A percentile compares a stretch with the other conserved stretches of the same genome.
Evolutionary conservation across 2,888 invertebrate genomes (phyloP).

Genomic region (Stenodera caucasica): DNA sequence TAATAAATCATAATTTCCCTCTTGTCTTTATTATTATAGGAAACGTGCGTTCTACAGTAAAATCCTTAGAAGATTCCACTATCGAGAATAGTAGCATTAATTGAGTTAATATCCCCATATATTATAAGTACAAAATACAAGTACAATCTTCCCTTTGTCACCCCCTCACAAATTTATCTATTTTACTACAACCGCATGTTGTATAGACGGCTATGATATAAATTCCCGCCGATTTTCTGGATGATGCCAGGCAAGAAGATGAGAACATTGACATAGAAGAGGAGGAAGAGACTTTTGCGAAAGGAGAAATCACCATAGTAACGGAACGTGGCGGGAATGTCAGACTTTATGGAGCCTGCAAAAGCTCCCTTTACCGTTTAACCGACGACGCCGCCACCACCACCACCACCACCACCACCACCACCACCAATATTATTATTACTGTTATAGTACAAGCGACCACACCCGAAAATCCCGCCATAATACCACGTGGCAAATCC

Average conservation of each 20-base stretch:
- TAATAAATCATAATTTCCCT: background rate
- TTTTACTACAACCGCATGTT: background rate
- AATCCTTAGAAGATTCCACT: background rate
- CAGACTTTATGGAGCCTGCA: slow-evolving; percentile 43
- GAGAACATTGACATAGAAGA: background rate
- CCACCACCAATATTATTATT: background rate
- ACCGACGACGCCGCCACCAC: background rate
- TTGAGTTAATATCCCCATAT: slow-evolving; percentile 16
- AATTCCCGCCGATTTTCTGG: slow-evolving; percentile 9
- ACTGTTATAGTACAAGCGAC: slow-evolving; percentile 8
- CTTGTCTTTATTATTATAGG: too few relatives aligned
- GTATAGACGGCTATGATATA: background rate
- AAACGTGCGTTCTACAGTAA: background rate
- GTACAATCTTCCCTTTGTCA: slow-evolving; percentile 6
- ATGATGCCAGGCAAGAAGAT: slow-evolving; percentile 13
- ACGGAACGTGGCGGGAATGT: slow-evolving; percentile 46
- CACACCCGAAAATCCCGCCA: slow-evolving; percentile 27
- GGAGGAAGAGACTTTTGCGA: slow-evolving; percentile 6
- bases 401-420: background rate
- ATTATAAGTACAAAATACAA: slow-evolving; percentile 8
- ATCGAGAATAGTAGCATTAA: slow-evolving; percentile 10
- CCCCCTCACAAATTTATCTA: background rate
- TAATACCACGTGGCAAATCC: slow-evolving; percentile 14
- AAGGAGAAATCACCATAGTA: slow-evolving; percentile 37
- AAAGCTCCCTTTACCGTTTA: slow-evolving; percentile 16